phyloP scores from a whole-genome alignment of 1,140 invertebrate genomes.

The Melipona quadrifasciata region DNA sequence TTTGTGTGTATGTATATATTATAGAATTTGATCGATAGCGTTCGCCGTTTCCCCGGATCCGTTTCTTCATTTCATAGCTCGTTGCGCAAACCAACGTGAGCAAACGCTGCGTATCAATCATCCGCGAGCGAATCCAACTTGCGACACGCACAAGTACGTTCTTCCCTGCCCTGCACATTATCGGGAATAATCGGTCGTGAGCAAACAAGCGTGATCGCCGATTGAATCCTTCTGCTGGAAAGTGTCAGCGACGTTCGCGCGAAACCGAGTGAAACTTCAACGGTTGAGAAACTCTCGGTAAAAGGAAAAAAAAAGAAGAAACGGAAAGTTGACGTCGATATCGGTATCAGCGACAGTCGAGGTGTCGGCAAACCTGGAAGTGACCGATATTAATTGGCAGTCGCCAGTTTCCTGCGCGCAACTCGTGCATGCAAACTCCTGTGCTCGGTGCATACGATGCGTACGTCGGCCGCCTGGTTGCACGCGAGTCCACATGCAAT shows the following conservation, averaged over 20 bases:
- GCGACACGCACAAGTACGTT: background rate
- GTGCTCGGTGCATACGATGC: background rate
- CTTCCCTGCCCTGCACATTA: background rate
- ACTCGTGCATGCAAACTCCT: constrained; percentile 19
- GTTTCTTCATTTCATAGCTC: constrained; percentile 5
- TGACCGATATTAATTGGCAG: constrained; percentile 23
- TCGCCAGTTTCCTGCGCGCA: constrained; percentile 48
- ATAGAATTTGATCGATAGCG: background rate
- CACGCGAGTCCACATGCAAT: constrained; percentile 61
- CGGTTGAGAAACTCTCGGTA: background rate
- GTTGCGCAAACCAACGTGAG: constrained; percentile 18
- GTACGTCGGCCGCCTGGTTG: background rate
- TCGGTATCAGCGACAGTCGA: background rate
- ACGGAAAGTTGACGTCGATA: background rate
- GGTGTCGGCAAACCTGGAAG: constrained; percentile 21
- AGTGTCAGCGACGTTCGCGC: too few species aligned
- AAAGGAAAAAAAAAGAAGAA: too few species aligned
- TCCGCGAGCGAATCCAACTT: background rate
- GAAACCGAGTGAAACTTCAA: constrained; percentile 1
- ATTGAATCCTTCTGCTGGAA: too few species aligned
- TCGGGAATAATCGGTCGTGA: background rate
- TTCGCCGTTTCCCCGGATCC: background rate
- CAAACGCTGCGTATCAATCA: constrained; percentile 14
- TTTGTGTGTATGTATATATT: too few species aligned
- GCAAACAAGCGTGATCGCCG: background rate